Conservation (phyloP, 2,113 vertebrate species). For the Illadopsis cleaveri region DNA sequence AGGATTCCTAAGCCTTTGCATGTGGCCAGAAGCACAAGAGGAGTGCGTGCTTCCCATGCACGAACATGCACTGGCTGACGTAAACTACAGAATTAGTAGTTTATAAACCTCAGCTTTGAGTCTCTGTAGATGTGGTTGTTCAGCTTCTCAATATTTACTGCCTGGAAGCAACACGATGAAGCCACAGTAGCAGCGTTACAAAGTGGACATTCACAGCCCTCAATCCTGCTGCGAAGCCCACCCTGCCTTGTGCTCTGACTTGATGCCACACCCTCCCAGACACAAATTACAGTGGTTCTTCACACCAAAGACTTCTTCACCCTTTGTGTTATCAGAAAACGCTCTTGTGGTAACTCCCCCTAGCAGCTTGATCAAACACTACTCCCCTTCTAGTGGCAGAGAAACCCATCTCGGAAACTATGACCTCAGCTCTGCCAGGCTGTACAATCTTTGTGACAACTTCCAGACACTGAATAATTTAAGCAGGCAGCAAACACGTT, state of each 20-base stretch:
- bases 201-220: neutral
- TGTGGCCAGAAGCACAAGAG: neutral
- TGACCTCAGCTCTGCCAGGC: neutral
- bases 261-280: rapidly evolving
- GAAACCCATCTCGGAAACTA: neutral
- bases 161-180: neutral
- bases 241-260: rapidly evolving
- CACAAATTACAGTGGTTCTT: neutral
- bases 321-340: neutral
- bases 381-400: neutral
- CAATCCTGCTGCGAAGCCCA: neutral
- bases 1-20: neutral
- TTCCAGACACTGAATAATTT: neutral
- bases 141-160: neutral
- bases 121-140: neutral
- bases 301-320: neutral
- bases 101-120: neutral
- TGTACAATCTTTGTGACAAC: neutral
- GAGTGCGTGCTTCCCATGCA: neutral
- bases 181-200: rapidly evolving
- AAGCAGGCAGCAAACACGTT: neutral
- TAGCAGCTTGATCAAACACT: neutral
- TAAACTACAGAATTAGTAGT: neutral
- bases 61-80: rapidly evolving
- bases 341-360: neutral